Conservation (phyloP, 2,888 invertebrate genomes). For the Morpho achilles region DNA sequence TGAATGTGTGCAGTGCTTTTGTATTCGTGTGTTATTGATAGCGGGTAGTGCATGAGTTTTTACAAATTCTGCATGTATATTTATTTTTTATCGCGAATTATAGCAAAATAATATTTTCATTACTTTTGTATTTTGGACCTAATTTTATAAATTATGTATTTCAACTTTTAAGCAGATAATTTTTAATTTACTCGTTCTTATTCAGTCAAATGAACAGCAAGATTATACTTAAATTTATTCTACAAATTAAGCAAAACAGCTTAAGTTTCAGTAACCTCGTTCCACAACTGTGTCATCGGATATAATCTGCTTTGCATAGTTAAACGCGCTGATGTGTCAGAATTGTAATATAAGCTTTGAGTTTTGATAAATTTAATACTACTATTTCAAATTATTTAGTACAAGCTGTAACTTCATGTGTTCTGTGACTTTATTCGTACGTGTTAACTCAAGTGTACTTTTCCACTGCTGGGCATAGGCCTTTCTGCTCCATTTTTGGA, state of each 20-base stretch:
- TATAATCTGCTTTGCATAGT: constrained; percentile 47
- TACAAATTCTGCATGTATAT: no score
- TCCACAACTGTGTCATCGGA: constrained; percentile 10
- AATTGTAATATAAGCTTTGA: background rate
- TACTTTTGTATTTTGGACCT: no score
- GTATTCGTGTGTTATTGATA: no score
- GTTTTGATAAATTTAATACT: background rate
- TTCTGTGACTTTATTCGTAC: background rate
- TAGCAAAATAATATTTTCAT: no score
- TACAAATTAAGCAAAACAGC: background rate
- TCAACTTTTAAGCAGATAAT: no score
- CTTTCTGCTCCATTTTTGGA: no score
- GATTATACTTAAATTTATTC: constrained; percentile 1
- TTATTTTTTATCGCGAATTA: no score
- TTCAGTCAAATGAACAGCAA: background rate
- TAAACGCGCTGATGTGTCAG: constrained; percentile 24
- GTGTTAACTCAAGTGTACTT: background rate
- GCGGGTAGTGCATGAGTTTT: no score
- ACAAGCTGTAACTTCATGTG: background rate
- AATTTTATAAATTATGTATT: no score
- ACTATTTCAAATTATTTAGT: background rate
- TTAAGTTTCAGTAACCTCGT: constrained; percentile 7
- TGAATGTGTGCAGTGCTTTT: no score
- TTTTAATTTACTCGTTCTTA: background rate
- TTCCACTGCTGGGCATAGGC: no score